phyloP scores from a whole-genome alignment of 1,140 invertebrate genomes.

The Zophobas morio region DNA sequence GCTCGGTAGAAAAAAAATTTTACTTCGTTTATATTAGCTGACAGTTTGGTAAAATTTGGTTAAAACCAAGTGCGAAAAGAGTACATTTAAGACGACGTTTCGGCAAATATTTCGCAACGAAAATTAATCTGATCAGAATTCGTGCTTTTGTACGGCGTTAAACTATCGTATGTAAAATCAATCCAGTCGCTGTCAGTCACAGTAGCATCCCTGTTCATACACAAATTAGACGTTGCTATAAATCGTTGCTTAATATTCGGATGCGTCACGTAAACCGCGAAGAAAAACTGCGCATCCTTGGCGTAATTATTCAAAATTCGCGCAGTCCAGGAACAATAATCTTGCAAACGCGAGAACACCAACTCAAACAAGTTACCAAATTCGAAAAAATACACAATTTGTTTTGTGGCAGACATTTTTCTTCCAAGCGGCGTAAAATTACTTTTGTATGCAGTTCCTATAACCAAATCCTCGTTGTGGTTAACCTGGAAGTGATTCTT shows the following conservation, averaged over 20 bases:
- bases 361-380: conserved; percentile 48
- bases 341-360: conserved; percentile 51
- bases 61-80: too few species aligned
- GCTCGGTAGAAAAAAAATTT: too few species aligned
- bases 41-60: too few species aligned
- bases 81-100: conserved; percentile 19
- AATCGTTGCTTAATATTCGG: conserved; percentile 53
- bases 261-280: conserved; percentile 56
- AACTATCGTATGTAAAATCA: neutral
- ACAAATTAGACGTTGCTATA: conserved; percentile 57
- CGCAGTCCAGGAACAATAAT: conserved; percentile 56
- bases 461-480: neutral
- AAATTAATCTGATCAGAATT: conserved; percentile 23
- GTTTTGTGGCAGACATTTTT: neutral
- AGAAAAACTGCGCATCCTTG: conserved; percentile 53
- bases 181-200: neutral
- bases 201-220: conserved; percentile 36
- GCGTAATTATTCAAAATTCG: conserved; percentile 53
- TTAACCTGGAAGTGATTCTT: neutral
- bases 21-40: too few species aligned
- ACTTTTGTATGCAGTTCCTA: neutral
- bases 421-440: neutral
- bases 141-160: neutral
- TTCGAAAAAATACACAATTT: neutral
- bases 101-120: conserved; percentile 53